A percentile compares a stretch with the other conserved stretches of the same genome.
These are phyloP conservation scores for Drosophila guanche DNA, from an alignment of 1,140 invertebrate genomes.

Conservation along the genomic window DNA sequence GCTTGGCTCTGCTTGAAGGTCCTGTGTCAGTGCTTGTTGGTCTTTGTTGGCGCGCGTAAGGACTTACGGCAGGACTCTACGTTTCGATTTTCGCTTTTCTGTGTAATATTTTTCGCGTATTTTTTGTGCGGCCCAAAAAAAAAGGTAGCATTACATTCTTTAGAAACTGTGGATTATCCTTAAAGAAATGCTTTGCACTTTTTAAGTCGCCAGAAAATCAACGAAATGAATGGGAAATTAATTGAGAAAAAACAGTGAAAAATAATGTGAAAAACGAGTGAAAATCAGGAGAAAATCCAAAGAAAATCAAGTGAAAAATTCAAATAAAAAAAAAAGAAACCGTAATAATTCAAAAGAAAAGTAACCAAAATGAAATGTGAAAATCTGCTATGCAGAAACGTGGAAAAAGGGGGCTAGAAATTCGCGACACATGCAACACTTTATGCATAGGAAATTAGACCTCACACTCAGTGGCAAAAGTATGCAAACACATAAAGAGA, in stretches of 20 bases:
- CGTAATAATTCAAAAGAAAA: background rate
- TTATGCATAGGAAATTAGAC: conserved; percentile 69
- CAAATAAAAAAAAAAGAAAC: no score
- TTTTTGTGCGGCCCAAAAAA: conserved; percentile 29
- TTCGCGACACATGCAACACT: conserved; percentile 47
- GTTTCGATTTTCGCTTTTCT: conserved; percentile 22
- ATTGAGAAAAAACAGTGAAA: background rate
- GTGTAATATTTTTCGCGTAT: conserved; percentile 33
- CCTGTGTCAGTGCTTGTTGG: conserved; percentile 63
- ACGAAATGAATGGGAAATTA: conserved; percentile 23
- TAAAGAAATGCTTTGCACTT: conserved; percentile 51
- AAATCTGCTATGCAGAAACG: conserved; percentile 58
- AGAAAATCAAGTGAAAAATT: no score
- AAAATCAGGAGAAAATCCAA: no score
- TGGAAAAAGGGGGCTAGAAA: conserved; percentile 28
- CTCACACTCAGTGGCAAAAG: conserved; percentile 20
- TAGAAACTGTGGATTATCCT: conserved; percentile 71
- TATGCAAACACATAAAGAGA: conserved; percentile 41
- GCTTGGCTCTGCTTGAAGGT: conserved; percentile 21
- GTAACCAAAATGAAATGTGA: conserved; percentile 21
- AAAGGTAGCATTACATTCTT: conserved; percentile 61
- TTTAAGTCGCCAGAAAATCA: background rate
- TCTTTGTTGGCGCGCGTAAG: conserved; percentile 59
- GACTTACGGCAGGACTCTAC: no score
- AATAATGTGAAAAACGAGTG: background rate